Percentiles rank a stretch among this genome's conserved stretches.
Conservation (phyloP, 2,888 invertebrate genomes). For the Amphipyra berbera region DNA sequence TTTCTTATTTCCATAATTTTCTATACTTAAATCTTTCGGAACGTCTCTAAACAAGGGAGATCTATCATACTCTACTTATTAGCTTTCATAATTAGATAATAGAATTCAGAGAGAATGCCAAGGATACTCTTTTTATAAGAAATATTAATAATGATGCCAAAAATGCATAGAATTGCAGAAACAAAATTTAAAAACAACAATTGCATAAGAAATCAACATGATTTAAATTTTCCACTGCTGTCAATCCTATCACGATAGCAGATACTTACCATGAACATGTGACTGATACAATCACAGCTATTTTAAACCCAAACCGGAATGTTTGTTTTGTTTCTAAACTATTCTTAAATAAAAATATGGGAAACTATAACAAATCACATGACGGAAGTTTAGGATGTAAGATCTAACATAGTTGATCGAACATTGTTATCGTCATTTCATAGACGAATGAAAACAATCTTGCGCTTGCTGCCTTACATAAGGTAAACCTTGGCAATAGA, state of each 20-base stretch:
- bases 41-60: no score
- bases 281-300: slow-evolving; percentile 28
- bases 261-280: slow-evolving; percentile 18
- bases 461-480: no score
- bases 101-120: no score
- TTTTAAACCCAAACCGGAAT: slow-evolving; percentile 19
- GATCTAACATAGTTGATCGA: slow-evolving; percentile 6
- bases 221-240: slow-evolving; percentile 56
- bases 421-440: slow-evolving; percentile 3
- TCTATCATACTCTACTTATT: no score
- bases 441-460: no score
- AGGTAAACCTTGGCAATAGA: no score
- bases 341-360: slow-evolving; percentile 19
- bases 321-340: slow-evolving; percentile 24
- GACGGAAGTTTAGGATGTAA: slow-evolving; percentile 16
- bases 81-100: no score
- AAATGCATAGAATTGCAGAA: neutral
- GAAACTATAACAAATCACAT: slow-evolving; percentile 41
- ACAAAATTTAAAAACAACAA: neutral
- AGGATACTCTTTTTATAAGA: neutral
- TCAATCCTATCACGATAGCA: slow-evolving; percentile 51
- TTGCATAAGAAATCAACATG: slow-evolving; percentile 15
- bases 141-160: neutral
- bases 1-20: no score
- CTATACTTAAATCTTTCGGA: no score